These are phyloP conservation scores for Brachionus paranguensis DNA, from an alignment of 1,140 invertebrate species.

Conservation along the genomic window DNA sequence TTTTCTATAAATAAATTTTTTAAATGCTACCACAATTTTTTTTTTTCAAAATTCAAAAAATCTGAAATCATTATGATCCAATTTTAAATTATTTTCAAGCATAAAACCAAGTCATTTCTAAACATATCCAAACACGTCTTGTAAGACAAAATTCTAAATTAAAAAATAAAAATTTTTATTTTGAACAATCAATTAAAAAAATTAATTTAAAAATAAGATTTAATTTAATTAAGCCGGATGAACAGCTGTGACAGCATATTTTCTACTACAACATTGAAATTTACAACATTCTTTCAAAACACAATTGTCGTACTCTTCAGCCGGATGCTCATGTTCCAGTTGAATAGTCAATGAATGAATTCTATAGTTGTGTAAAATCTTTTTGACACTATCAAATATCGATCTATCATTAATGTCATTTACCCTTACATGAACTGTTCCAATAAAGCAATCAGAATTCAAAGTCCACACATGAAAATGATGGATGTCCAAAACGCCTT, in stretches of 20 bases:
- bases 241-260: not conserved
- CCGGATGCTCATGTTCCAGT: conserved; percentile 50
- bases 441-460: conserved; percentile 56
- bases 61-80: too few relatives aligned
- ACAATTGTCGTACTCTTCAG: not conserved
- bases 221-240: not conserved
- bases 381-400: conserved; percentile 56
- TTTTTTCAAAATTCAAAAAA: too few relatives aligned
- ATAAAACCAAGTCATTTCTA: too few relatives aligned
- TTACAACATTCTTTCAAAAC: not conserved
- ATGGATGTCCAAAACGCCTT: conserved; percentile 59
- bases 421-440: conserved; percentile 59
- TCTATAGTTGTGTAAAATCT: conserved; percentile 59
- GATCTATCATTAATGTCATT: conserved; percentile 57
- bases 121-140: too few relatives aligned
- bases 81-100: too few relatives aligned
- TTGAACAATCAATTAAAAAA: too few relatives aligned
- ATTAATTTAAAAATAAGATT: too few relatives aligned
- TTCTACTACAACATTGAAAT: not conserved
- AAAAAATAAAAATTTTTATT: too few relatives aligned
- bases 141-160: too few relatives aligned
- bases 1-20: too few relatives aligned
- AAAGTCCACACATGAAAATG: conserved; percentile 63
- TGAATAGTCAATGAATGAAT: conserved; percentile 62
- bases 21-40: too few relatives aligned